Evolutionary conservation across 2,797 vertebrate genomes (phyloP).

Genomic region (Oryzias sinensis): DNA sequence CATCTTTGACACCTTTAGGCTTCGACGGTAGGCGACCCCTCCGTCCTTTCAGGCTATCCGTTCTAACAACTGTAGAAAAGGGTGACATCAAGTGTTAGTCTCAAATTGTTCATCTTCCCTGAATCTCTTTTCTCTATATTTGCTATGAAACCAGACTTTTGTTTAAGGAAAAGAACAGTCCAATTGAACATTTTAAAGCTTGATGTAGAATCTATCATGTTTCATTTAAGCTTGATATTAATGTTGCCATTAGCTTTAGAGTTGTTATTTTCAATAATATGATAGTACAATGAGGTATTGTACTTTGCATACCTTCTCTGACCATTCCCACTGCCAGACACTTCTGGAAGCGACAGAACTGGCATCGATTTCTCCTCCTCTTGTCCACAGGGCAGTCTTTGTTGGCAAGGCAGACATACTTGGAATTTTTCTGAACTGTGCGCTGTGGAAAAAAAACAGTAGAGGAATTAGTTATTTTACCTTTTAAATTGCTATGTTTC

Average conservation of each 20-base stretch:
- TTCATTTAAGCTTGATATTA: no score
- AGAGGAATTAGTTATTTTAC: constrained; percentile 6
- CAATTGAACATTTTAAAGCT: no score
- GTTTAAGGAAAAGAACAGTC: no score
- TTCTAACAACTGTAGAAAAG: constrained; percentile 85
- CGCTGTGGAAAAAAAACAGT: constrained; percentile 75
- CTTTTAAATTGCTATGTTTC: not conserved
- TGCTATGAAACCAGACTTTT: not conserved
- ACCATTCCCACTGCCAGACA: constrained; percentile 97
- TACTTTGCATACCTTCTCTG: constrained; percentile 87
- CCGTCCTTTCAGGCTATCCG: constrained; percentile 92
- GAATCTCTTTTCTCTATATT: not conserved
- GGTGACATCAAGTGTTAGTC: not conserved
- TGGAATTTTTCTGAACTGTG: constrained; percentile 97
- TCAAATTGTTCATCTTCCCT: not conserved
- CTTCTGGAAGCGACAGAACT: constrained; percentile 98
- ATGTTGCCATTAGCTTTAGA: not conserved
- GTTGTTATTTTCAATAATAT: not conserved
- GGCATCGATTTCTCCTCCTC: constrained; percentile 91
- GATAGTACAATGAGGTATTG: not conserved
- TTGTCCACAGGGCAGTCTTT: constrained; percentile 98
- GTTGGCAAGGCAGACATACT: constrained; percentile 94
- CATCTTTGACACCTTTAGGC: constrained; percentile 78
- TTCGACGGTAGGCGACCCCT: constrained; percentile 95
- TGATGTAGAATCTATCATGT: no score